Evolutionary conservation across 1,140 invertebrate genomes (phyloP), one percentile per base, ranked within the genome.

Genomic region (Hyposmocoma kahamanoa): DNA sequence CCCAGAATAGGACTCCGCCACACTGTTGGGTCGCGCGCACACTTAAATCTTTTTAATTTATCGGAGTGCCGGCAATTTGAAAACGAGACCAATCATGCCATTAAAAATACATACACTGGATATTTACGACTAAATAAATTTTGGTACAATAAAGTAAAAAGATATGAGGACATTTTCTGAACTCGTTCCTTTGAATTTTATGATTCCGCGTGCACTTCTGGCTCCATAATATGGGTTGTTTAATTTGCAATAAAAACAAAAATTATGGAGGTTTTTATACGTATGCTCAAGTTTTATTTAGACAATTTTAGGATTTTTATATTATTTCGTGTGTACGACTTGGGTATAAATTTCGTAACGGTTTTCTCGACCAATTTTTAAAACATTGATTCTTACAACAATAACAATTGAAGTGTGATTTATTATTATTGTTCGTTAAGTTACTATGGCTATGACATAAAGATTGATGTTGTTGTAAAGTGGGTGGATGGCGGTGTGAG

Each of bases 41-140:
- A 30, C 11, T 17, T 36, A 36, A 36, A 36, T 36, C 32, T 55
- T 53, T 57, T 68, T 60, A 66, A 69, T 69, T 62, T 47, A 56
- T 34, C 32, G 39, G 55, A 66, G 59, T 67, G 53, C 53, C 55
- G 41, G 48, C 56, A 64, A 67, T 67, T 67, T 58, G 56, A 66
- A 68, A 74, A 70, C 60, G 67, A 68, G 56, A 56, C 52, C 67
- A 66, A 68, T 76, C 53, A 61, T 53, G 47, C 55, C 64, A 72
- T 78, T 76, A 76, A 76, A 75, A 64, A 64, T 45, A 63, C 59
- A 75, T 65, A 70, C 45, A 62, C 56, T 53, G 51, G 53, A 71
- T 55, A 63, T 76, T 77, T 74, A 80, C 62, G 68, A 64, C 44
- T 66, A 69, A n/a, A 81, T 81, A 81, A 81, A 77, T 72, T 70